A percentile compares a stretch with the other conserved stretches of the same genome.
These are phyloP conservation scores for Gymnothorax javanicus DNA, from an alignment of 2,797 vertebrate species.

Conservation along the genomic window DNA sequence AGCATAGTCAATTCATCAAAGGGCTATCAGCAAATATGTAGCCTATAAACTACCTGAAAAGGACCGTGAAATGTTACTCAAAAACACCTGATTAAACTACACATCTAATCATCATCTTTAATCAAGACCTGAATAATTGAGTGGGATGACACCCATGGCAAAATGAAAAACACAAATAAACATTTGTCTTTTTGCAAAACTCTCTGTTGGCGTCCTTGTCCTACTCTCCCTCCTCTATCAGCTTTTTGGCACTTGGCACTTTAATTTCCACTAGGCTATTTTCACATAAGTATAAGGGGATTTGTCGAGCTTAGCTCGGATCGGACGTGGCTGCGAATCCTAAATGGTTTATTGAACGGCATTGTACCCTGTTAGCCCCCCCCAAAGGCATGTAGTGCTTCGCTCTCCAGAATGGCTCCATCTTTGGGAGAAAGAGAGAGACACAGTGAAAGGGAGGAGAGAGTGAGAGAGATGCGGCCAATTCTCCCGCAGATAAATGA, in stretches of 20 bases:
- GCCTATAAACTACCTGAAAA: no score
- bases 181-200: neutral
- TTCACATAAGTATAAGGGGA: constrained; percentile 58
- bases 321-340: constrained; percentile 52
- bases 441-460: constrained; percentile 27
- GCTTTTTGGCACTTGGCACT: neutral
- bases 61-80: no score
- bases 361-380: constrained; percentile 17
- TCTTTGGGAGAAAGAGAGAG: constrained; percentile 21
- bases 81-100: no score
- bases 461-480: constrained; percentile 24
- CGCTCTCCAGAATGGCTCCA: neutral
- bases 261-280: constrained; percentile 46
- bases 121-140: no score
- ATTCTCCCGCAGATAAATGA: constrained; percentile 35
- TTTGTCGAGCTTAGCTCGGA: constrained; percentile 61
- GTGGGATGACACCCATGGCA: neutral
- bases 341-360: constrained; percentile 51
- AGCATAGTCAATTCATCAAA: no score
- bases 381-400: constrained; percentile 34
- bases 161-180: neutral
- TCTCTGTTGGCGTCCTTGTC: neutral
- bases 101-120: no score
- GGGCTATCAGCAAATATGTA: no score
- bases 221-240: neutral